Evolutionary conservation across 1,140 invertebrate genomes (phyloP), one percentile per base, ranked within the genome.

Genomic region (Drosophila pseudoobscura): DNA sequence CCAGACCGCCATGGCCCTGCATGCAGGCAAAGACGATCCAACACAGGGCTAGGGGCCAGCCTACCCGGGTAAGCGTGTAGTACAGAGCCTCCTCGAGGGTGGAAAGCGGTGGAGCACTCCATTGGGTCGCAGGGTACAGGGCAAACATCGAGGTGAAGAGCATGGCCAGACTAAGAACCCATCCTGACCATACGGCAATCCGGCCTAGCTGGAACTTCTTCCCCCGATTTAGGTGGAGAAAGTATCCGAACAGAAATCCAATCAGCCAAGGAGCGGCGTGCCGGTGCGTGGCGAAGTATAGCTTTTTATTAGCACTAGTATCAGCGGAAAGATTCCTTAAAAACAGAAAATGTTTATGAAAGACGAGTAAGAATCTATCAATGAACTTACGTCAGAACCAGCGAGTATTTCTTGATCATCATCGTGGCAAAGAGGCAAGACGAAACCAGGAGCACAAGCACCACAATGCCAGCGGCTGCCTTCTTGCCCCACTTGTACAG

Each of bases 1-100:
- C 90, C 24, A 91, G 88, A 66, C 92, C 95, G 75, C 94, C 95
- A 82, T 94, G 94, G 35, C 94, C 94, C 53, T 93, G 92, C 9
- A 92, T 90, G 74, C 95, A 95, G 2, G 94, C 94, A 53, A 95
- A 94, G 8, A 96, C 93, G 2, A 96, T 92, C 95, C 95, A 96
- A 1, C 92, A 92, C 3, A 96, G 45, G 0, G 91, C 92, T 0
- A 94, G 3, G 0, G 93, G 92, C 94, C 95, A 96, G 0, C 92
- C 89, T 2, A 94, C 90, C 43, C 95, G 92, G 43, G 94, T 92
- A 2, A 95, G 91, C 3, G 94, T 92, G 0, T 93, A 93, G 69
- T 96, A 96, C 7, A 94, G 91, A 0, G 94, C 92, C 1, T 93
- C 92, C 52, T 92, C 92, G 4, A 89, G 29, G n/a, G 68, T 55